Conservation (phyloP, 2,888 invertebrate species). For the Polyommatus iphigenia region DNA sequence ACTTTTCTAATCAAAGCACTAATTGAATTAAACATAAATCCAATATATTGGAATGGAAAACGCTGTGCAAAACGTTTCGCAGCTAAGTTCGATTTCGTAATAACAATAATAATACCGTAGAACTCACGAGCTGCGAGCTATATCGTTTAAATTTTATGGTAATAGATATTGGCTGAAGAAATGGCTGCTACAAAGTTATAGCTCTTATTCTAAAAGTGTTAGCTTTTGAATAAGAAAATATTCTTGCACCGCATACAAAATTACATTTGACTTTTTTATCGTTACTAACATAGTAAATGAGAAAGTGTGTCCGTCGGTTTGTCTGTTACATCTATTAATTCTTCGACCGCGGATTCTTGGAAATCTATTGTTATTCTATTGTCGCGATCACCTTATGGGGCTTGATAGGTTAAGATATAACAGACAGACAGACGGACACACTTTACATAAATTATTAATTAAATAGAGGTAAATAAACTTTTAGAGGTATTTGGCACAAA, state of each 20-base stretch:
- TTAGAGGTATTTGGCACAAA: no score
- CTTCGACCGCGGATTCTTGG: no score
- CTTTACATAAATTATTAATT: no score
- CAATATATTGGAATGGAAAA: neutral
- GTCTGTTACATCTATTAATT: no score
- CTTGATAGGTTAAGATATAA: no score
- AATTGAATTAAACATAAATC: neutral
- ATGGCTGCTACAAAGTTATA: neutral
- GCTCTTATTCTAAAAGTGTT: neutral
- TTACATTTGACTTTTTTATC: no score
- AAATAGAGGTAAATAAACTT: no score
- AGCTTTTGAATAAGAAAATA: neutral
- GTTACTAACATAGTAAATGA: no score
- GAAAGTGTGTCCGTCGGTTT: no score
- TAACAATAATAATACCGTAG: neutral
- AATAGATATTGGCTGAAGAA: neutral
- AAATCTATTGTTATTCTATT: no score
- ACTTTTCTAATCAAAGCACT: neutral
- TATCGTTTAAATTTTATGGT: conserved; percentile 18
- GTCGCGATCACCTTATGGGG: no score
- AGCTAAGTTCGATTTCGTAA: neutral
- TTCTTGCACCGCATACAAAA: neutral
- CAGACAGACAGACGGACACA: no score
- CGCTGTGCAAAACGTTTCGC: neutral
- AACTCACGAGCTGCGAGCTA: conserved; percentile 11